phyloP scores from a whole-genome alignment of 2,113 vertebrate genomes.

The Isurus oxyrinchus region DNA sequence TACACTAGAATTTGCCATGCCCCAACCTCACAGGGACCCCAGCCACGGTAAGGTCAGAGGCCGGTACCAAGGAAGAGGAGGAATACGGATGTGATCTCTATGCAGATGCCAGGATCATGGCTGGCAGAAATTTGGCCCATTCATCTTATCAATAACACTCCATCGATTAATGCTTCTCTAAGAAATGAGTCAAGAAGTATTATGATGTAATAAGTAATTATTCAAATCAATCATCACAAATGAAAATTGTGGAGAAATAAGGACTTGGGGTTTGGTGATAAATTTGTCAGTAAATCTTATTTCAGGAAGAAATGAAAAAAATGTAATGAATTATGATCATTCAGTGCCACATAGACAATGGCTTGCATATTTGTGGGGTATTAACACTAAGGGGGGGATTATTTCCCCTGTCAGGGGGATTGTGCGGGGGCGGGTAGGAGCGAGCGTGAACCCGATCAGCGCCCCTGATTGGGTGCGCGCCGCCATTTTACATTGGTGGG shows the following conservation, averaged over 20 bases:
- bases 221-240: neutral
- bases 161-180: neutral
- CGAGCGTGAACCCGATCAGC: too few relatives aligned
- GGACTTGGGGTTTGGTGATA: neutral
- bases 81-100: neutral
- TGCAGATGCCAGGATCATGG: neutral
- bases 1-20: neutral
- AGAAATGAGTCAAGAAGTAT: neutral
- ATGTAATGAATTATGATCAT: neutral
- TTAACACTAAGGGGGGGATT: neutral
- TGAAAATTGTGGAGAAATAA: neutral
- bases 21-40: neutral
- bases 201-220: neutral
- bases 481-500: too few relatives aligned
- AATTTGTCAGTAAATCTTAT: neutral
- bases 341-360: neutral
- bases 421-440: too few relatives aligned
- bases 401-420: too few relatives aligned
- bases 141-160: neutral
- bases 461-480: too few relatives aligned
- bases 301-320: neutral
- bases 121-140: neutral
- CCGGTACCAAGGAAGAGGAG: neutral
- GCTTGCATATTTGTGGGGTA: neutral
- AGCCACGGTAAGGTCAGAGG: neutral